Base-by-base conservation (phyloP, 2,888 invertebrate genomes). In the Sminthurinus aureus region DNA sequence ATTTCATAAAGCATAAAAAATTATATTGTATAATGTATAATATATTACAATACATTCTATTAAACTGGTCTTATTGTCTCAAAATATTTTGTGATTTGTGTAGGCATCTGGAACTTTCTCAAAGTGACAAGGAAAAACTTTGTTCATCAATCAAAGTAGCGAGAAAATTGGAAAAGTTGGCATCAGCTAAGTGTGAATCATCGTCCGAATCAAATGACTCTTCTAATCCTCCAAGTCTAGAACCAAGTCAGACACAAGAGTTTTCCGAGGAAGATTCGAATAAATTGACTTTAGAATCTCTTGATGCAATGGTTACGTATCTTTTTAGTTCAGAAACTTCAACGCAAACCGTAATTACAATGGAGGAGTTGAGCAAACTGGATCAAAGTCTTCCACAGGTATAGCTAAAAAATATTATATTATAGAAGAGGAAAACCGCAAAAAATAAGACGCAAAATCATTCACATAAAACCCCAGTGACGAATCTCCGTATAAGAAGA, bases 111-210 rank as follows among this genome's bases (percentile, higher is more conserved):
- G 96, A 96, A 89, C 92, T 97, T 80, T 96, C 96, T 22, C 96
- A 97, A 89, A 96, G 96, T 87, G 97, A 97, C 90, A 96, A 96
- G 89, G 96, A 96, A 89, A 96, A 96, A 90, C 91, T 97, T 22
- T 96, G 96, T 90, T 95, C 96, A 66, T 95, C 95, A 80, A 95
- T 96, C 89, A 97, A 97, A 91, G 97, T 97, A 85, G 97, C 97
- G 0, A 95, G 95, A 89, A 97, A 97, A 90, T 91, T 97, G 85
- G 97, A 97, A 90, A 96, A 97, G 91, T 92, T 97, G 24, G 78
- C 83, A 11, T 51, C 77, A 52, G 66, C 82, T 38, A 78, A 79
- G 24, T 83, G 52, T 64, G 83, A 83, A 38, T 83, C 83, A 15
- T 83, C 83, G 1, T 83, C 83, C 4, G 83, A 83, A 52, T 83